Percentiles rank a stretch among this genome's conserved stretches.
Evolutionary conservation across 2,797 vertebrate genomes (phyloP).

Genomic region (Bradypus variegatus): DNA sequence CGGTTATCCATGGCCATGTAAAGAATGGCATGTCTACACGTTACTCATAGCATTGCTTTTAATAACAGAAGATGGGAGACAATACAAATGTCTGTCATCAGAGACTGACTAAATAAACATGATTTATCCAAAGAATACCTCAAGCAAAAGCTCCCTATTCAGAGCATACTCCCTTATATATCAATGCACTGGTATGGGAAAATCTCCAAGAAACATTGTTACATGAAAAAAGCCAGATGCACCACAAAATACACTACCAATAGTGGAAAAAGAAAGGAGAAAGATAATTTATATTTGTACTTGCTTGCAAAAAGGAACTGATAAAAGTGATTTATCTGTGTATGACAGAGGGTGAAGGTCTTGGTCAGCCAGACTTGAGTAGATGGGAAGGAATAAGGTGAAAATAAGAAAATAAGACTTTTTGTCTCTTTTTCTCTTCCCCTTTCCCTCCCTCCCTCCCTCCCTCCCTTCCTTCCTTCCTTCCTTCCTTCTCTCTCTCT

Average conservation of each 20-base stretch:
- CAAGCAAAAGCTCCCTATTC: not conserved
- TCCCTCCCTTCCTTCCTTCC: too few species aligned
- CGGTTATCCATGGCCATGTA: not conserved
- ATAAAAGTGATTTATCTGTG: not conserved
- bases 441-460: too few species aligned
- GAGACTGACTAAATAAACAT: not conserved
- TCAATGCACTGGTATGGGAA: not conserved
- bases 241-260: not conserved
- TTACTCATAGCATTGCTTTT: not conserved
- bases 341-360: not conserved
- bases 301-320: not conserved
- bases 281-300: not conserved
- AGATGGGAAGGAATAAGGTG: not conserved
- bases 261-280: not conserved
- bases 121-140: conserved; percentile 16
- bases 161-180: not conserved
- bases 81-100: not conserved
- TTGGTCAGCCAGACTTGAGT: not conserved
- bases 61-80: not conserved
- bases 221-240: not conserved
- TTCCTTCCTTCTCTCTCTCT: too few species aligned
- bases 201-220: not conserved
- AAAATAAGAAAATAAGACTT: not conserved
- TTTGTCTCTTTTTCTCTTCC: not conserved
- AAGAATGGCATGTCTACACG: not conserved